A percentile compares a stretch with the other conserved stretches of the same genome.
Evolutionary conservation across 1,140 invertebrate species (phyloP).

Genomic region (Lamellibrachia luymesi): DNA sequence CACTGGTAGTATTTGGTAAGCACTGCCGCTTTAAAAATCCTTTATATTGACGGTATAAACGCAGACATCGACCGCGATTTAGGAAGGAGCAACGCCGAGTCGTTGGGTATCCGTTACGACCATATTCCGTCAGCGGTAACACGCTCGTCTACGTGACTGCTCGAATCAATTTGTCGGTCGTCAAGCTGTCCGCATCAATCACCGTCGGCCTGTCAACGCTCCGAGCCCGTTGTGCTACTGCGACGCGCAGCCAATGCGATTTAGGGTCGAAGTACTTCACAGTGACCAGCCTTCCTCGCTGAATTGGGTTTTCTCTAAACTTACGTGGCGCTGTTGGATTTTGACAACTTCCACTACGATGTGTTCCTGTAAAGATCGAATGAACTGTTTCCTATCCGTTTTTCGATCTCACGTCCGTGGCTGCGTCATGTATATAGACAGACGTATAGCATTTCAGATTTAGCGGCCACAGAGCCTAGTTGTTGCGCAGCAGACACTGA

Average conservation of each 20-base stretch:
- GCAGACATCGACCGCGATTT: neutral
- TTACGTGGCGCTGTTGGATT: too few relatives aligned
- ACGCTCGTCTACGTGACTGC: neutral
- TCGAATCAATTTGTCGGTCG: conserved; percentile 4
- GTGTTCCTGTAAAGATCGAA: neutral
- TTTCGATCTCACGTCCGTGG: neutral
- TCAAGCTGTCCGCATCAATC: neutral
- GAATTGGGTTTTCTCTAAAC: too few relatives aligned
- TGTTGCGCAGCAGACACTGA: neutral
- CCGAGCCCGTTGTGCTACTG: neutral
- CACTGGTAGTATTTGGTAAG: too few relatives aligned
- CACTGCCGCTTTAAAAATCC: neutral
- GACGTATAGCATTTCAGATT: neutral
- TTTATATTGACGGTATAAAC: neutral
- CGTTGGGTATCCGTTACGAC: neutral
- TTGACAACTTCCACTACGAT: neutral
- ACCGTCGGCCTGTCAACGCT: neutral
- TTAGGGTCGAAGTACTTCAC: neutral
- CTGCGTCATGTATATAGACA: neutral
- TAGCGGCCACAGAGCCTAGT: neutral
- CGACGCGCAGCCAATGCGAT: neutral
- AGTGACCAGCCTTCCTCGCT: neutral
- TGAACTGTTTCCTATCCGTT: neutral
- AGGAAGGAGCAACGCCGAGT: neutral
- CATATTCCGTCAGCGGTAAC: neutral